Conservation (phyloP, 2,113 vertebrate species). For the Arenaria interpres region DNA sequence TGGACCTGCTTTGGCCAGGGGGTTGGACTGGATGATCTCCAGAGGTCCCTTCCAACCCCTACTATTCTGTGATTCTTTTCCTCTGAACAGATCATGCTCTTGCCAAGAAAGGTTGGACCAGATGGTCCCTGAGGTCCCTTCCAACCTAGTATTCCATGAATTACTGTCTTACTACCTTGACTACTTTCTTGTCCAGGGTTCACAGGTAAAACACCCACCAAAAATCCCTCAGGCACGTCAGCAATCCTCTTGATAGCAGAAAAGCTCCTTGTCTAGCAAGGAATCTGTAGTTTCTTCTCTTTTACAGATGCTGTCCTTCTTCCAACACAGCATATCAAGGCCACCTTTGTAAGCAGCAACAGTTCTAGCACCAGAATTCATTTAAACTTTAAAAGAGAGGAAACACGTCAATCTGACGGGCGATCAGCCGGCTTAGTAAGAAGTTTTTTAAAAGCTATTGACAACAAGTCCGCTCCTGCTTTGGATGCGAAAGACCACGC, state of each 20-base stretch:
- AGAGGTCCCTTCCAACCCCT: no score
- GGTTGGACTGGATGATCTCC: no score
- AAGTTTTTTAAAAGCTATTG: constrained; percentile 10
- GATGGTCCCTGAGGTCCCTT: neutral
- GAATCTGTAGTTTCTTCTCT: neutral
- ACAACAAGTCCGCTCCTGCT: neutral
- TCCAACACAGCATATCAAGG: accelerated
- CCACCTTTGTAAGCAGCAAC: neutral
- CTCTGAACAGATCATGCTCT: neutral
- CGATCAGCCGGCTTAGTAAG: neutral
- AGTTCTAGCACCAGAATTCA: neutral
- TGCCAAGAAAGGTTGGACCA: neutral
- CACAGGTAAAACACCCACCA: neutral
- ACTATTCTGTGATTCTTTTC: neutral
- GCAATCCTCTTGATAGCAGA: accelerated
- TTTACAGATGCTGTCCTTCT: neutral
- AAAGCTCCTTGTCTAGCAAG: no score
- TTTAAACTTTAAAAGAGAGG: neutral
- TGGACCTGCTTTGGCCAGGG: no score
- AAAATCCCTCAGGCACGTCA: neutral
- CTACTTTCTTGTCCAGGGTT: neutral
- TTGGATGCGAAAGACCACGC: neutral
- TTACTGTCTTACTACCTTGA: neutral
- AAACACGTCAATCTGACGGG: neutral
- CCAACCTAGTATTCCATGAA: neutral